Conservation (phyloP, 2,888 invertebrate species). For the Oligia fasciuncula region DNA sequence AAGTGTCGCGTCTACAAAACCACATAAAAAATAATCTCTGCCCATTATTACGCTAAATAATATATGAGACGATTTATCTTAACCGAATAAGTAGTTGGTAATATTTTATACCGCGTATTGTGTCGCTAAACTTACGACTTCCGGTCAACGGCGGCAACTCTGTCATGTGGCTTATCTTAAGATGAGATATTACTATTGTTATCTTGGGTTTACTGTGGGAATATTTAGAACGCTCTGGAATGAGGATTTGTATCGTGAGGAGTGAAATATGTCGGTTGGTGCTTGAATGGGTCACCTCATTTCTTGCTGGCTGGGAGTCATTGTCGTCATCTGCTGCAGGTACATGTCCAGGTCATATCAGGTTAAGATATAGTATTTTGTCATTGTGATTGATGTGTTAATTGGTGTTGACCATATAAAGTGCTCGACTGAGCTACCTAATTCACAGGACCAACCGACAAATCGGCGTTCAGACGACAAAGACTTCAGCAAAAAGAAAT, state of each 20-base stretch:
- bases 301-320: not conserved
- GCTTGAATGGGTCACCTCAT: constrained; percentile 42
- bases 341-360: not conserved
- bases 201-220: constrained; percentile 65
- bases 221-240: constrained; percentile 58
- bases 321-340: not conserved
- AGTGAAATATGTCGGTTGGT: constrained; percentile 35
- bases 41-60: constrained; percentile 83
- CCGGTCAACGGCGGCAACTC: constrained; percentile 75
- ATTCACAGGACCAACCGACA: too few relatives aligned
- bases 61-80: constrained; percentile 87
- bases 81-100: constrained; percentile 82
- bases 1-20: constrained; percentile 60
- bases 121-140: constrained; percentile 77
- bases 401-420: too few relatives aligned
- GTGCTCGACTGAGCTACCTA: too few relatives aligned
- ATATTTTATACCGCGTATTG: constrained; percentile 79
- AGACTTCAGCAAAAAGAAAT: too few relatives aligned
- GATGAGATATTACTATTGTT: constrained; percentile 73
- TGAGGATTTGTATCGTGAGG: constrained; percentile 43
- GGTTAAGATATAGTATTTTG: not conserved
- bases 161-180: constrained; percentile 66
- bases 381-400: too few relatives aligned
- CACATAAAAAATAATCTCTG: constrained; percentile 74
- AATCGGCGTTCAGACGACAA: too few relatives aligned